These are phyloP conservation scores for Muscidifurax raptorellus DNA, from an alignment of 1,140 invertebrate genomes.

Conservation along the genomic window DNA sequence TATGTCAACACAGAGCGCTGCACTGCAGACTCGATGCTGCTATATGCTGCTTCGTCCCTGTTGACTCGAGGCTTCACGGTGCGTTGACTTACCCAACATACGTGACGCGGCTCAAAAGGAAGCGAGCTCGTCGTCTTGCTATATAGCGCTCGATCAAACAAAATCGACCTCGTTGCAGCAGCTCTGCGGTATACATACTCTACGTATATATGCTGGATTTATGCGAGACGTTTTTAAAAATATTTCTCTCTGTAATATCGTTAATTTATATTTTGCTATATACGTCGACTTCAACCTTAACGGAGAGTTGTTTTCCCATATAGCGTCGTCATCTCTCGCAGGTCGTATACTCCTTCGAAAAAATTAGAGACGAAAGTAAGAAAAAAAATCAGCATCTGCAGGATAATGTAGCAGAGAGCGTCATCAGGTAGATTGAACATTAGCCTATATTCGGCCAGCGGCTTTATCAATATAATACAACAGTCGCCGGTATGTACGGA, in stretches of 20 bases:
- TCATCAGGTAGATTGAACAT: conserved; percentile 40
- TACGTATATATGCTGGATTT: not conserved
- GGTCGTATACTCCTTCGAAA: not conserved
- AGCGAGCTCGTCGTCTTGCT: not conserved
- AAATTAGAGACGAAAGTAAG: not conserved
- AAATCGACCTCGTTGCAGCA: not conserved
- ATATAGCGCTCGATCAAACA: conserved; percentile 23
- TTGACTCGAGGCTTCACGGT: conserved; percentile 1
- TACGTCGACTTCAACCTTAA: too few relatives aligned
- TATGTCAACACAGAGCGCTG: conserved; percentile 25
- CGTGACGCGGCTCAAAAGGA: not conserved
- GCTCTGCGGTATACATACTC: not conserved
- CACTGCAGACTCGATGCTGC: not conserved
- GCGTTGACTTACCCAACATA: conserved; percentile 31
- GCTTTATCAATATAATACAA: conserved; percentile 40
- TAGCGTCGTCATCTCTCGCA: too few relatives aligned
- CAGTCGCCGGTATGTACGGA: not conserved
- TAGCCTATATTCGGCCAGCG: conserved; percentile 34
- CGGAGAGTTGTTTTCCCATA: too few relatives aligned
- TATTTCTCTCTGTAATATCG: too few relatives aligned
- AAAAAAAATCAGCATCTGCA: not conserved
- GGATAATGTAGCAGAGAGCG: too few relatives aligned
- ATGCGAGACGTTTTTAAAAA: not conserved
- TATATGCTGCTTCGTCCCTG: not conserved
- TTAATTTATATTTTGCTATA: too few relatives aligned